A percentile compares a stretch with the other conserved stretches of the same genome.
Conservation (phyloP, 2,113 vertebrate genomes). For the Cavia porcellus region DNA sequence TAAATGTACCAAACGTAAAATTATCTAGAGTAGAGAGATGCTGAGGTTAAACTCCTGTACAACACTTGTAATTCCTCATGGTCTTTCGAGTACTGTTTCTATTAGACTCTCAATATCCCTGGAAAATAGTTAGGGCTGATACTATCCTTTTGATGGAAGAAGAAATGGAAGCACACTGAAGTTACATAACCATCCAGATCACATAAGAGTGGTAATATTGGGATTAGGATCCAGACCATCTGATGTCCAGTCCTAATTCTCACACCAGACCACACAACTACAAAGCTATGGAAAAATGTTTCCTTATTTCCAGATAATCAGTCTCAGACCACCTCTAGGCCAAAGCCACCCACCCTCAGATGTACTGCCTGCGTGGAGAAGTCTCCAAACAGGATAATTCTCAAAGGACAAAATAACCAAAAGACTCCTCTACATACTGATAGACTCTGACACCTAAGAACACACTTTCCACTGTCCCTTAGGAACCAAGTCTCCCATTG, state of each 20-base stretch:
- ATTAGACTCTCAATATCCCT: not conserved
- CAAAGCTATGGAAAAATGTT: not conserved
- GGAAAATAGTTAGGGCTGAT: constrained; percentile 35
- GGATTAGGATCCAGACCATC: not conserved
- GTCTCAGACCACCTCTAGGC: not conserved
- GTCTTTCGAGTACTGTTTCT: not conserved
- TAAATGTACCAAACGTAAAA: constrained; percentile 27
- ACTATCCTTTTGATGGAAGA: constrained; percentile 33
- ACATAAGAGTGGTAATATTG: not conserved
- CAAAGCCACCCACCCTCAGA: not conserved
- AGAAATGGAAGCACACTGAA: not conserved
- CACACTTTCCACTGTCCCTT: not conserved
- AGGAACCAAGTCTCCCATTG: not conserved
- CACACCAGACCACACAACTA: not conserved
- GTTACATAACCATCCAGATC: constrained; percentile 20
- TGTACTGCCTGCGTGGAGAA: not conserved
- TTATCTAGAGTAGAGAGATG: not conserved
- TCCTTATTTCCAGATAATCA: constrained; percentile 25
- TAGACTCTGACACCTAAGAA: not conserved
- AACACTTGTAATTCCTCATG: not conserved
- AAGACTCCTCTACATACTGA: constrained; percentile 19
- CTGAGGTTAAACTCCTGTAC: not conserved
- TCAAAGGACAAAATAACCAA: constrained; percentile 71
- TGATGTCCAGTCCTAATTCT: not conserved
- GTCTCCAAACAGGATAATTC: constrained; percentile 55